Evolutionary conservation across 1,140 invertebrate species (phyloP).

Genomic region (Phymorhynchus buccinoides): DNA sequence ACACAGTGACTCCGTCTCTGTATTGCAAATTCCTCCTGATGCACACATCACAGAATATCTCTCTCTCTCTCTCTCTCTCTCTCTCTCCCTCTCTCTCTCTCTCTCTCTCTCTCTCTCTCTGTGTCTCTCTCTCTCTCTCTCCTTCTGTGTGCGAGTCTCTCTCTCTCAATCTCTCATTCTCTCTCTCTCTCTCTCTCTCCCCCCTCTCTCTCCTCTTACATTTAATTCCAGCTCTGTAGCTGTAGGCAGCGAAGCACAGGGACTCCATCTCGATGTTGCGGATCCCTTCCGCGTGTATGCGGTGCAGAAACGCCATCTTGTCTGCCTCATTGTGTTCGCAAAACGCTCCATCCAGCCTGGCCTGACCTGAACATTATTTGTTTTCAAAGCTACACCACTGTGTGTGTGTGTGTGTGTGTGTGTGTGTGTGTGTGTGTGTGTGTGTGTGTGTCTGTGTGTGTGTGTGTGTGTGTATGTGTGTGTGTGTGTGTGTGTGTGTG

Average conservation of each 20-base stretch:
- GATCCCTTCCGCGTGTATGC: conserved; percentile 85
- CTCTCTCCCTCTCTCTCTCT: conserved; percentile 23
- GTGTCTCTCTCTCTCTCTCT: conserved; percentile 25
- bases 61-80: not conserved
- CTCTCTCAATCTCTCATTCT: conserved; percentile 10
- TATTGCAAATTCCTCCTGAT: not conserved
- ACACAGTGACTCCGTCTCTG: not conserved
- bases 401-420: too few species aligned
- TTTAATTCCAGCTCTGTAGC: conserved; percentile 79
- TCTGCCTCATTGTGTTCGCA: conserved; percentile 93
- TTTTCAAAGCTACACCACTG: not conserved
- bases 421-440: too few species aligned
- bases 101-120: conserved; percentile 30
- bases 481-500: too few species aligned
- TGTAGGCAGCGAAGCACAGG: conserved; percentile 92
- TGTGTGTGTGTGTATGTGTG: too few species aligned
- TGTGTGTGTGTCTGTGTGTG: too few species aligned
- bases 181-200: too few species aligned
- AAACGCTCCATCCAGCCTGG: conserved; percentile 95
- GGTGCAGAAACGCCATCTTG: conserved; percentile 90
- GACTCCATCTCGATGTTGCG: conserved; percentile 99
- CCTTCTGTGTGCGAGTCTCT: not conserved
- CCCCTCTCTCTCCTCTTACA: too few species aligned
- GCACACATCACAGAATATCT: not conserved
- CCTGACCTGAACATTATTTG: conserved; percentile 78